Base-by-base conservation (phyloP, 2,797 vertebrate species). In the Lutjanus campechanus region DNA sequence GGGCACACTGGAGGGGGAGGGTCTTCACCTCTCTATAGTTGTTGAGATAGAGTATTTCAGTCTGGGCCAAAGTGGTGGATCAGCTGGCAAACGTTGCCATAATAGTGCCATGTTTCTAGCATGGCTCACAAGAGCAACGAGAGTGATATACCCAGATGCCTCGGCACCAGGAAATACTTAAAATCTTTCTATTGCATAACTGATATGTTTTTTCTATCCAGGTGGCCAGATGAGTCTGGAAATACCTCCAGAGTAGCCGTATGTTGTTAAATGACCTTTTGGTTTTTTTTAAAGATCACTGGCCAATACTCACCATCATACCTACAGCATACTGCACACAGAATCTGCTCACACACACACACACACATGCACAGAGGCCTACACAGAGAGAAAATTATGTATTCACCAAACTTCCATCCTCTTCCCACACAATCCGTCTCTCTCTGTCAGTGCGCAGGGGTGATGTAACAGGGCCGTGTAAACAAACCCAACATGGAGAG, bases 381-480 rank as follows among this genome's bases (percentile, higher is more conserved):
- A 77, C 82, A 89, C 74, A 89, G 58, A 84, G 72, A 80, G 69
- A 50, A 85, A 85, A 80, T 79, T 46, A 82, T 79, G 77, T 50
- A 78, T 89, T 83, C 71, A 58, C 74, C 81, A 83, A 90, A 85
- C 85, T 73, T 86, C 84, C 85, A 71, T 86, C 82, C 71, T 89
- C 79, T 83, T 86, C 86, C 83, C 84, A 86, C 90, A 88, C 80
- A 74, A 75, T 83, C 89, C 81, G 78, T 91, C 81, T 82, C 69
- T 85, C 83, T 89, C 84, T 83, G 88, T 89, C 77, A 76, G 81
- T 19, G 72, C 49, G 17, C 51, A 22, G 86, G 81, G 85, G 81
- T 92, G 90, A 93, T 91, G 91, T 90, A 93, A 94, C 90, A 76
- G 67, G 41, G 11, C 66, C 53, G 20, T 54, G 86, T 88, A 90